Base-by-base conservation (phyloP, 2,888 invertebrate species). In the Pyralis farinalis region DNA sequence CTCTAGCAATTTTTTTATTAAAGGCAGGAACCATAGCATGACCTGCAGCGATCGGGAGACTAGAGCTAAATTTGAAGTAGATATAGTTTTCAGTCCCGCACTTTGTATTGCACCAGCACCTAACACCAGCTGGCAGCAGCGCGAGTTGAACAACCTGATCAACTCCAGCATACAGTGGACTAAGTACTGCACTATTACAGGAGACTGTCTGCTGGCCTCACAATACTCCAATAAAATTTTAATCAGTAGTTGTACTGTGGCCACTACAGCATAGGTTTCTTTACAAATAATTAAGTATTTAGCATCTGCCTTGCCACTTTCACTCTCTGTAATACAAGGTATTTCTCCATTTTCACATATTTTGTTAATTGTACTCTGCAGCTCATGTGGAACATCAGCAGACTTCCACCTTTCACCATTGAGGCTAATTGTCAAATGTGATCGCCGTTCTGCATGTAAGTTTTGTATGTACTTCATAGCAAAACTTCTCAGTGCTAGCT, bases 41-140 rank as follows among this genome's bases (percentile, higher is more conserved):
- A 97, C 90, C 63, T 97, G 96, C 22, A 97, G 79, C 21, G 96
- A 96, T 56, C 97, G 90, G 8, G 95, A 95, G 0, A 96, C 95
- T 51, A 97, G 82, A 7, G 96, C 98, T 60, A 99, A 90, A 85
- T 98, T 98, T 25, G 96, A 96, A 60, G 97, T 98, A 3, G 98
- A 97, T 51, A 98, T 98, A 16, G 97, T 97, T 83, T 97, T 97
- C 39, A 97, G 85, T 3, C 98, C 98, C 27, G 98, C 98, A 49
- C 97, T 94, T 66, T 97, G 95, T 67, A 99, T 92, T 4, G 99
- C 99, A 31, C 98, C 98, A 29, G 98, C 99, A 31, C 98, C 99
- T 40, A 99, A 90, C 40, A 99, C 96, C 56, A 99, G 90, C 75
- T 98, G 98, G 80, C 97, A 98, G 59, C 95, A 95, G 43, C 95